These are phyloP conservation scores for Phylloscopus trochilus DNA, from an alignment of 2,113 vertebrate genomes.

Conservation along the genomic window DNA sequence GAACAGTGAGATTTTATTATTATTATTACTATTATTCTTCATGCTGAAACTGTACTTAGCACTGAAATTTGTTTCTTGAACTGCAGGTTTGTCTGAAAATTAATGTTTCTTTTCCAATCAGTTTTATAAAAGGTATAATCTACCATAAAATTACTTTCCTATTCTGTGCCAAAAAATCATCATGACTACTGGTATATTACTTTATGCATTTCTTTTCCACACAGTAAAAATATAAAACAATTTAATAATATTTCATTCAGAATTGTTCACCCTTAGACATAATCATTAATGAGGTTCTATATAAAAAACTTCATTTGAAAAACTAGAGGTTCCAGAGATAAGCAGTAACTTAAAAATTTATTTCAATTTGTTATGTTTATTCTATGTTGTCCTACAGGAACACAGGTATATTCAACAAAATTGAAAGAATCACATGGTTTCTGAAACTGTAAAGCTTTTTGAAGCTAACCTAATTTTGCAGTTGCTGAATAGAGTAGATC, in stretches of 20 bases:
- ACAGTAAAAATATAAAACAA: background rate
- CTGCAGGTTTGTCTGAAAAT: background rate
- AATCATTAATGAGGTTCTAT: background rate
- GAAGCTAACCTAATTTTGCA: background rate
- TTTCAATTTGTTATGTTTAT: background rate
- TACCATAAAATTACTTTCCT: background rate
- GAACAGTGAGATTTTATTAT: rapidly evolving
- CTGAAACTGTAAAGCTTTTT: background rate
- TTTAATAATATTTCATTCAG: background rate
- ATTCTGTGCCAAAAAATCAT: background rate
- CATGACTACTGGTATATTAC: background rate
- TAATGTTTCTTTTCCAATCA: background rate
- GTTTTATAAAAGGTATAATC: background rate
- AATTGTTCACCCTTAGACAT: background rate
- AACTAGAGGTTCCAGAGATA: background rate
- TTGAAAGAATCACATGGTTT: background rate
- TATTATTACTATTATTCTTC: background rate
- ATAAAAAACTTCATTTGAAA: background rate
- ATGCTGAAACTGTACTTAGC: background rate
- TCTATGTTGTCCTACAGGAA: background rate
- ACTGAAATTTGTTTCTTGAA: background rate
- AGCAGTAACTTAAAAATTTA: background rate
- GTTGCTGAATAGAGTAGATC: background rate
- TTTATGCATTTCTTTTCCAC: background rate
- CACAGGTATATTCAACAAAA: background rate